Percentiles rank a stretch among this genome's conserved stretches.
Evolutionary conservation across 2,888 invertebrate genomes (phyloP).

Genomic region (Acronicta alni): DNA sequence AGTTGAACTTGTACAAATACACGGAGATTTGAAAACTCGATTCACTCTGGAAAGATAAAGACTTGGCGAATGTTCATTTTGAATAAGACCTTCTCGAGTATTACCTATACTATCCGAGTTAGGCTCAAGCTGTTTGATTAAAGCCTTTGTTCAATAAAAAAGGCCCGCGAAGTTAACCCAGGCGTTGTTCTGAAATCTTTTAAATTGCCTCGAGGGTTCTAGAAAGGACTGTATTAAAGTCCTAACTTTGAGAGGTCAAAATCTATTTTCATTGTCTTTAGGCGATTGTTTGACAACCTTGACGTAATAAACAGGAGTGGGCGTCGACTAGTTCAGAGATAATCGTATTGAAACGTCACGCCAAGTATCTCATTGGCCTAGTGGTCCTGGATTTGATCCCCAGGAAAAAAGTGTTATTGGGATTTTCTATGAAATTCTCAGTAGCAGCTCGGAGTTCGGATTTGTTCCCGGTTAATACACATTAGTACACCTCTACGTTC

Average conservation of each 20-base stretch:
- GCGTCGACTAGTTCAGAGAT: no score
- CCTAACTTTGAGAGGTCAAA: slow-evolving; percentile 37
- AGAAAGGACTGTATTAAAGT: slow-evolving; percentile 26
- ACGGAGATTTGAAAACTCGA: slow-evolving; percentile 3
- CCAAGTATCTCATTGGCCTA: no score
- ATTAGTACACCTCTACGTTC: no score
- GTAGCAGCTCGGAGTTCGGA: no score
- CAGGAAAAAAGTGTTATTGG: no score
- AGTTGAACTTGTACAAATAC: background rate
- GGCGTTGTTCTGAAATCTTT: slow-evolving; percentile 33
- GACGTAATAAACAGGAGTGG: slow-evolving; percentile 9
- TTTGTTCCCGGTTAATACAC: no score
- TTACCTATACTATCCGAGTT: slow-evolving; percentile 26
- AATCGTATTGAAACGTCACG: no score
- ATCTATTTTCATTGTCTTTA: slow-evolving; percentile 36
- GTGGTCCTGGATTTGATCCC: no score
- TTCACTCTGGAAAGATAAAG: slow-evolving; percentile 17
- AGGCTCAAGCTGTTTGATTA: slow-evolving; percentile 36
- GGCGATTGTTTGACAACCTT: slow-evolving; percentile 13
- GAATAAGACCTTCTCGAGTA: slow-evolving; percentile 23
- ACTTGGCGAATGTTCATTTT: slow-evolving; percentile 16
- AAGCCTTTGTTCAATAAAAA: slow-evolving; percentile 49
- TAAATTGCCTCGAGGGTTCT: slow-evolving; percentile 41
- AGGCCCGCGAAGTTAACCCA: slow-evolving; percentile 25
- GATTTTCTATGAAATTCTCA: no score